Conservation (phyloP, 2,888 invertebrate species). For the Acronicta leporina region DNA sequence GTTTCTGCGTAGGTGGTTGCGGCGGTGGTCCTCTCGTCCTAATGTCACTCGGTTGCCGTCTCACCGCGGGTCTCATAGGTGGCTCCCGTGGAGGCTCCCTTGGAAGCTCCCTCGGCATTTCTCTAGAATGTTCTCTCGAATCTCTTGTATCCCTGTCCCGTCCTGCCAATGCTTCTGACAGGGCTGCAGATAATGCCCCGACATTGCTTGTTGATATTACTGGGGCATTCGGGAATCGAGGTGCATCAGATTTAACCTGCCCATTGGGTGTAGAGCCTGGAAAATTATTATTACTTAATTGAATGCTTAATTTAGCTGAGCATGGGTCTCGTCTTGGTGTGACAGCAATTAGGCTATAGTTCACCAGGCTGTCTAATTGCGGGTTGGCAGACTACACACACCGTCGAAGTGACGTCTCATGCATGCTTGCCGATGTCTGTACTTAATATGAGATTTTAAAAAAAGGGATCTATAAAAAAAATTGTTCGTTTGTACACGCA, state of each 20-base stretch:
- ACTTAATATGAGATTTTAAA: too few species aligned
- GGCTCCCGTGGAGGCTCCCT: conserved; percentile 69
- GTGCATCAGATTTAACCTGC: conserved; percentile 77
- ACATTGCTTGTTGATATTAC: conserved; percentile 63
- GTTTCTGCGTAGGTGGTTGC: conserved; percentile 93
- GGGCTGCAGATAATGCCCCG: conserved; percentile 76
- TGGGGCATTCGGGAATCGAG: conserved; percentile 71
- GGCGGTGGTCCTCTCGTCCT: conserved; percentile 93
- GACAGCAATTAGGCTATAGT: not conserved
- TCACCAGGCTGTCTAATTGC: too few species aligned
- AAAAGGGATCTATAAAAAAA: too few species aligned
- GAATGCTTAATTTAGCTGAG: too few species aligned
- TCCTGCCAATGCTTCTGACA: conserved; percentile 77
- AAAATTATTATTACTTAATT: conserved; percentile 6
- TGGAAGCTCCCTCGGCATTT: conserved; percentile 76
- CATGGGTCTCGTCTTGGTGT: too few species aligned
- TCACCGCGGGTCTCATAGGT: conserved; percentile 69
- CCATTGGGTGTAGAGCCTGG: conserved; percentile 80
- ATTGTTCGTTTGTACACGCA: too few species aligned
- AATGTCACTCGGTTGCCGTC: conserved; percentile 80
- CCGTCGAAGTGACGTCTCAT: too few species aligned
- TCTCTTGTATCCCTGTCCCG: conserved; percentile 62
- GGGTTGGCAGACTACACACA: too few species aligned
- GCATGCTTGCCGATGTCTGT: too few species aligned
- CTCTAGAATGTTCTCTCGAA: conserved; percentile 62